A percentile compares a stretch with the other conserved stretches of the same genome.
Evolutionary conservation across 2,797 vertebrate species (phyloP).

Genomic region (Mionectes olivaceus): DNA sequence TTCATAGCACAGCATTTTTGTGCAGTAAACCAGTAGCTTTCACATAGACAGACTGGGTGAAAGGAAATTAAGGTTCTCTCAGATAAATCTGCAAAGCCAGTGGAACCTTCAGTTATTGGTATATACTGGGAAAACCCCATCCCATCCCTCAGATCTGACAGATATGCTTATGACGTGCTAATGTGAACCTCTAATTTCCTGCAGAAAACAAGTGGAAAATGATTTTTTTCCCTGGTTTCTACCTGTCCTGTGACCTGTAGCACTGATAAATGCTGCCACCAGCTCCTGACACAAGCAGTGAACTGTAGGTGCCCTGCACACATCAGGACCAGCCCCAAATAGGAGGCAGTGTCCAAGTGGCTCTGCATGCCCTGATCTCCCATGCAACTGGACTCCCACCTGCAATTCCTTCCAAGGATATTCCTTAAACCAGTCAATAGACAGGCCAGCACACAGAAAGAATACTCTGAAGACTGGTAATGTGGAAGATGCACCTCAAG

Average conservation of each 20-base stretch:
- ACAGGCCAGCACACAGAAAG: background rate
- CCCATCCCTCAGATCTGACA: background rate
- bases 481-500: background rate
- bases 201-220: background rate
- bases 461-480: background rate
- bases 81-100: background rate
- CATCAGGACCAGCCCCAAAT: rapidly evolving
- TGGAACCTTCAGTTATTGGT: background rate
- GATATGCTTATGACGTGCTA: background rate
- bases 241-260: rapidly evolving
- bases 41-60: background rate
- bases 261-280: background rate
- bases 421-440: background rate
- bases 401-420: background rate
- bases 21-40: background rate
- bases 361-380: background rate
- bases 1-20: background rate
- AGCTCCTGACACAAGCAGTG: background rate
- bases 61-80: background rate
- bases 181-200: background rate
- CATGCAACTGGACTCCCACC: background rate
- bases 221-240: rapidly evolving
- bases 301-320: background rate
- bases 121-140: background rate
- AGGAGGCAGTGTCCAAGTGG: background rate